Percentiles rank a stretch among this genome's conserved stretches.
These are phyloP conservation scores for Xerus rutilus DNA, from an alignment of 2,797 vertebrate genomes.

Conservation along the genomic window DNA sequence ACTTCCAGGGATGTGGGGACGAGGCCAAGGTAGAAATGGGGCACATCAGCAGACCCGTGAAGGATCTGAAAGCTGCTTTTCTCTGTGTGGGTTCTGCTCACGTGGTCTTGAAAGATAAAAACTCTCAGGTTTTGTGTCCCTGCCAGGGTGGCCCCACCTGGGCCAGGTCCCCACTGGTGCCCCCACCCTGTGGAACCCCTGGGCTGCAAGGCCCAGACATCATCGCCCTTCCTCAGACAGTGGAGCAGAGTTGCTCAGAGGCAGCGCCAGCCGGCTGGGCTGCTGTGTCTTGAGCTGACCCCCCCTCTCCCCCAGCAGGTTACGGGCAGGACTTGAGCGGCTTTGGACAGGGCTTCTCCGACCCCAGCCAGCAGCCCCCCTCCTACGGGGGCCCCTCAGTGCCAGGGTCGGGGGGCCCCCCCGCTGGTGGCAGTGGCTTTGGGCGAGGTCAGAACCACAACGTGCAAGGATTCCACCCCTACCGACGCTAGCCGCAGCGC, in stretches of 20 bases:
- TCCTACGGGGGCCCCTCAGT: slow-evolving; percentile 95
- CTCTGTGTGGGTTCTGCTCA: neutral
- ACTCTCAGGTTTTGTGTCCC: neutral
- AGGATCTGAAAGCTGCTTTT: neutral
- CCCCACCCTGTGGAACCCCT: neutral
- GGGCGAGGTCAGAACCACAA: slow-evolving; percentile 99
- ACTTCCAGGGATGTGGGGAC: neutral
- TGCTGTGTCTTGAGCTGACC: slow-evolving; percentile 45
- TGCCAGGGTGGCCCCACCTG: neutral
- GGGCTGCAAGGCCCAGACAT: neutral
- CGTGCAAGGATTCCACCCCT: slow-evolving; percentile 99
- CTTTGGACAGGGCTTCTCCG: slow-evolving; percentile 97
- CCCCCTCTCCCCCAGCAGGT: slow-evolving; percentile 88
- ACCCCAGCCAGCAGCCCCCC: slow-evolving; percentile 95
- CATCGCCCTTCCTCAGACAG: neutral
- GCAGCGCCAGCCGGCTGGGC: neutral
- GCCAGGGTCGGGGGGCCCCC: slow-evolving; percentile 93
- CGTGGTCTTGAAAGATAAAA: neutral
- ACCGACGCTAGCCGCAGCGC: slow-evolving; percentile 93
- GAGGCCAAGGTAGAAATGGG: neutral
- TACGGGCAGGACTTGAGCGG: slow-evolving; percentile 99
- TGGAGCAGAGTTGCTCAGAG: neutral
- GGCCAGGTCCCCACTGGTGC: neutral
- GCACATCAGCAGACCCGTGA: neutral
- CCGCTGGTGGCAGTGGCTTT: slow-evolving; percentile 93